phyloP scores from a whole-genome alignment of 1,140 invertebrate species.

The Andricus grossulariae region DNA sequence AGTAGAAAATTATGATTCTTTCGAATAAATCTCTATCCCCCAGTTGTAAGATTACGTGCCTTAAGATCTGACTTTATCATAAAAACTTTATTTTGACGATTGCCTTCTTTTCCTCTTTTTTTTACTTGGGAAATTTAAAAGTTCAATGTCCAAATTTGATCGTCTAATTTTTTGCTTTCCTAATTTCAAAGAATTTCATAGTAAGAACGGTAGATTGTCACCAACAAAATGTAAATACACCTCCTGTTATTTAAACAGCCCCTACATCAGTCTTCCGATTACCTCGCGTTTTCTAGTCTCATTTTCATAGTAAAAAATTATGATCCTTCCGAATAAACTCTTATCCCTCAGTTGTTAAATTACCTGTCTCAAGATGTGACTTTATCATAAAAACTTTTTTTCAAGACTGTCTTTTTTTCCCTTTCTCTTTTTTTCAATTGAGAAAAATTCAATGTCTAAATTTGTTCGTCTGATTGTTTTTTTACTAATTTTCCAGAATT shows the following conservation, averaged over 20 bases:
- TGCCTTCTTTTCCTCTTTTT: no score
- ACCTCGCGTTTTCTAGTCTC: not conserved
- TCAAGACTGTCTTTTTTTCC: no score
- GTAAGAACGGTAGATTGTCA: not conserved
- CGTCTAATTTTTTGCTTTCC: no score
- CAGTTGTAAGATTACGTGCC: constrained; percentile 70
- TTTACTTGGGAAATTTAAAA: no score
- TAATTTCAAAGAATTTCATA: no score
- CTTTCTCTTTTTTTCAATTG: no score
- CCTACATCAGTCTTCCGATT: not conserved
- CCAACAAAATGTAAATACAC: not conserved
- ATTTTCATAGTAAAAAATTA: constrained; percentile 46
- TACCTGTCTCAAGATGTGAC: constrained; percentile 64
- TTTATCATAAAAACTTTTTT: no score
- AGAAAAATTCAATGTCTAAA: no score
- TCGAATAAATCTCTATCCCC: constrained; percentile 50
- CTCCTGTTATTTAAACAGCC: not conserved
- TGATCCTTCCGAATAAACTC: constrained; percentile 51
- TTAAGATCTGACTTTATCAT: constrained; percentile 53
- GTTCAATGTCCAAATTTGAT: no score
- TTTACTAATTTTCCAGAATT: no score
- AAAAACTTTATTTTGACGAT: no score
- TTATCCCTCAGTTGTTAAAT: constrained; percentile 65
- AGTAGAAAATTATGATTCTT: constrained; percentile 50
- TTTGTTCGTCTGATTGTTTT: no score